Base-by-base conservation (phyloP, 2,888 invertebrate species). In the Carcina quercana region DNA sequence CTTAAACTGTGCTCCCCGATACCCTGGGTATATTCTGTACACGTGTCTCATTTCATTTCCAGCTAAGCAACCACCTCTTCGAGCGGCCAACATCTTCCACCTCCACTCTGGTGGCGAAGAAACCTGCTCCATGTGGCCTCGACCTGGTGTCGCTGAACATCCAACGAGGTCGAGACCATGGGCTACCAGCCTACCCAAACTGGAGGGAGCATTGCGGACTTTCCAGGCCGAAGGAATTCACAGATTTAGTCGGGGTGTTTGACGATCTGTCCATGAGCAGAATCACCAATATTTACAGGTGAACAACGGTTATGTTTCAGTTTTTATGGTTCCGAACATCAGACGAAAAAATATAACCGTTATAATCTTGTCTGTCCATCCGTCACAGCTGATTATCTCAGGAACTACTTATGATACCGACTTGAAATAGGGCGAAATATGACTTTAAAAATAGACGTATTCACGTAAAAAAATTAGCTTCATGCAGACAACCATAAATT, bases 131-230 rank as follows among this genome's bases (percentile, higher is more conserved):
- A 0, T 91, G 90, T 47, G 95, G 95, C 1, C 78, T 95, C 34
- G 96, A 96, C 80, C 78, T 96, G 53, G 93, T 95, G 0, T 92
- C 95, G 0, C 79, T 95, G 40, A 95, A 96, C 70, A 93, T 96
- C 51, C 95, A 96, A 69, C 87, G 95, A 19, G 95, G 95, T 0
- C 75, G 96, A 1, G 96, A 96, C 79, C 95, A 96, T 64, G 96
- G 95, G 0, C 75, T 96, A 34, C 91, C 93, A 0, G 75, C 91
- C 0, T 96, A 96, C 69, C 87, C 89, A 0, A 85, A 85, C 17
- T 96, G 93, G 90, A 79, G 95, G 28, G 84, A 89, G 34, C 87
- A 89, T 54, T 97, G 96, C 50, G 90, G 91, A 0, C 74, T 95
- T 25, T 63, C 85, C 0, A 70, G 83, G 11, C 88, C 89, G 0